phyloP scores from a whole-genome alignment of 2,888 invertebrate genomes.

The Drosophila neotestacea region DNA sequence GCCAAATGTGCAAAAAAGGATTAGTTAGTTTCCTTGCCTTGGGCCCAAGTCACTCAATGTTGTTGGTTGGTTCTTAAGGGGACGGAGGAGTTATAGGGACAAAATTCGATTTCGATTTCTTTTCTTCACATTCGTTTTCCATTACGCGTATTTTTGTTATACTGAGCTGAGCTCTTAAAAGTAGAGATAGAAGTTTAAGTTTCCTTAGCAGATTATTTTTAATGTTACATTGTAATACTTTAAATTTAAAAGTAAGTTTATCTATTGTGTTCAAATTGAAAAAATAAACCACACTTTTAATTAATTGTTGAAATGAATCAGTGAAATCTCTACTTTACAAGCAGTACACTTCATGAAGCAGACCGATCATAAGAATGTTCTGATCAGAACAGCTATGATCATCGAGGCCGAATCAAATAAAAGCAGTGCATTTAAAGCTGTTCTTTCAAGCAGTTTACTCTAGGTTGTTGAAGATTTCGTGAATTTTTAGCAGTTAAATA shows the following conservation, averaged over 20 bases:
- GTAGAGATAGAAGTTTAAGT: not conserved
- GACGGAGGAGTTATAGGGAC: constrained; percentile 3
- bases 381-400: no score
- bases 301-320: not conserved
- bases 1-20: constrained; percentile 73
- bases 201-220: not conserved
- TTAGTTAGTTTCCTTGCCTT: constrained; percentile 66
- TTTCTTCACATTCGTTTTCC: constrained; percentile 38
- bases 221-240: not conserved
- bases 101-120: constrained; percentile 61
- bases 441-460: no score
- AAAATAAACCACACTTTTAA: not conserved
- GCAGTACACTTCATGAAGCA: no score
- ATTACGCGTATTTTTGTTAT: constrained; percentile 52
- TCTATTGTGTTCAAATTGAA: not conserved
- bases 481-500: no score
- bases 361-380: no score
- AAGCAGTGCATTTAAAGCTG: no score
- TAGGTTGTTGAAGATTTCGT: no score
- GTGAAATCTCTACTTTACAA: not conserved
- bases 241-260: not conserved
- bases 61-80: constrained; percentile 45
- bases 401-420: no score
- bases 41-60: constrained; percentile 63
- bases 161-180: constrained; percentile 17